phyloP scores from a whole-genome alignment of 1,140 invertebrate genomes.

The Aphaenogaster rudis region DNA sequence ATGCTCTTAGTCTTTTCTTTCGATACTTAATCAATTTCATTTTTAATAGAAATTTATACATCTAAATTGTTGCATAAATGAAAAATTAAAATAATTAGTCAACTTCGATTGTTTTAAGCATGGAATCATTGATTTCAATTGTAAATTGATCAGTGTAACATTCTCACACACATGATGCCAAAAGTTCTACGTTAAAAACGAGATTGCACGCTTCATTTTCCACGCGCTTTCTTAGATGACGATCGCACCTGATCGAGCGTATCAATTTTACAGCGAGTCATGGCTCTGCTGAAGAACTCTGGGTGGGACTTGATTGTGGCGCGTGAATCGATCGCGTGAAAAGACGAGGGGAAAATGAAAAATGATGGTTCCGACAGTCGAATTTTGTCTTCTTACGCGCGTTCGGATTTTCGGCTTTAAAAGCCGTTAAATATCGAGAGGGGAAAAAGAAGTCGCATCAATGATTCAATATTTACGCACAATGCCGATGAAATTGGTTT shows the following conservation, averaged over 20 bases:
- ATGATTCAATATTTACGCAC: conserved; percentile 84
- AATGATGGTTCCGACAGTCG: conserved; percentile 73
- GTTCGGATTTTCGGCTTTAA: conserved; percentile 68
- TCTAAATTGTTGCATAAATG: neutral
- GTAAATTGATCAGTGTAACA: conserved; percentile 23
- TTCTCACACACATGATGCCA: neutral
- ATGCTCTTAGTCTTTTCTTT: neutral
- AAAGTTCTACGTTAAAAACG: conserved; percentile 31
- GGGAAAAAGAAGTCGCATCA: conserved; percentile 58
- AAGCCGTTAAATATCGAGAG: conserved; percentile 82
- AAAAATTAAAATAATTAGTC: neutral
- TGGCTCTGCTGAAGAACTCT: conserved; percentile 35
- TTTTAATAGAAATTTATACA: neutral
- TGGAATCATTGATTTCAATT: neutral
- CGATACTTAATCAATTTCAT: neutral
- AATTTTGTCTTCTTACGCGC: conserved; percentile 41
- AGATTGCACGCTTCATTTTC: conserved; percentile 40
- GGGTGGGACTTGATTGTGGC: conserved; percentile 77
- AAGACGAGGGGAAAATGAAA: conserved; percentile 78
- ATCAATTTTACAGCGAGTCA: conserved; percentile 72
- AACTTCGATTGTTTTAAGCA: neutral
- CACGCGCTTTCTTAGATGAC: conserved; percentile 51
- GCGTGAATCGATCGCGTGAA: conserved; percentile 77
- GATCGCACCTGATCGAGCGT: conserved; percentile 52
- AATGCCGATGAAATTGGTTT: conserved; percentile 83